Evolutionary conservation across 2,113 vertebrate species (phyloP), one percentile per base, ranked within the genome.

Genomic region (Dissostichus mawsoni): DNA sequence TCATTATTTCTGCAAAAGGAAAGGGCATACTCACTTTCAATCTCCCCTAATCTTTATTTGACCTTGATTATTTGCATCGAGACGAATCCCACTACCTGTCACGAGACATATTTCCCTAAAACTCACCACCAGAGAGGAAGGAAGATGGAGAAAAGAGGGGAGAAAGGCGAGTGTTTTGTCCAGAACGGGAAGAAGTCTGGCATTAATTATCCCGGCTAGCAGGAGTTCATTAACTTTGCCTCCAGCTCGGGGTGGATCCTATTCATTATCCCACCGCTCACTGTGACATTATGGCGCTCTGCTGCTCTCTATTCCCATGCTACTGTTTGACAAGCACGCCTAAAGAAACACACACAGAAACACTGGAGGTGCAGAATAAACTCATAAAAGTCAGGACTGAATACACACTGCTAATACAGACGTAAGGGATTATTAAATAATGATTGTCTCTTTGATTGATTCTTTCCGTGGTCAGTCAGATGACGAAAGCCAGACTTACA

Each of bases 161-260:
- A 41, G 6, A 64, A 59, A 64, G 86, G 48, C 33, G 44, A 64
- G 62, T 62, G 58, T 82, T 78, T 75, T 77, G 83, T 87, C 80
- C 83, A 68, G 70, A 41, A 82, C 57, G 75, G 45, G 74, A 63
- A 84, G 74, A 86, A 88, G 90, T 50, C 87, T 83, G 84, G 79
- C 85, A 83, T 93, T 91, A 93, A 95, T 93, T 93, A 93, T 93
- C 85, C 87, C 55, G 11, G 67, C 82, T 90, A 83, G 87, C 84
- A 82, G 92, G 87, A 93, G 94, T 92, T 92, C 89, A 92, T 94
- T 91, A 92, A 89, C 82, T 93, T 87, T 67, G 88, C 88, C 76
- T 84, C 71, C 63, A 76, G 91, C 87, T 44, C 23, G 69, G 76
- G 85, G 78, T 76, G 87, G 74, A 83, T 89, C 89, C 91, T 92